phyloP scores from a whole-genome alignment of 2,797 vertebrate species.

The Acanthis flammea region DNA sequence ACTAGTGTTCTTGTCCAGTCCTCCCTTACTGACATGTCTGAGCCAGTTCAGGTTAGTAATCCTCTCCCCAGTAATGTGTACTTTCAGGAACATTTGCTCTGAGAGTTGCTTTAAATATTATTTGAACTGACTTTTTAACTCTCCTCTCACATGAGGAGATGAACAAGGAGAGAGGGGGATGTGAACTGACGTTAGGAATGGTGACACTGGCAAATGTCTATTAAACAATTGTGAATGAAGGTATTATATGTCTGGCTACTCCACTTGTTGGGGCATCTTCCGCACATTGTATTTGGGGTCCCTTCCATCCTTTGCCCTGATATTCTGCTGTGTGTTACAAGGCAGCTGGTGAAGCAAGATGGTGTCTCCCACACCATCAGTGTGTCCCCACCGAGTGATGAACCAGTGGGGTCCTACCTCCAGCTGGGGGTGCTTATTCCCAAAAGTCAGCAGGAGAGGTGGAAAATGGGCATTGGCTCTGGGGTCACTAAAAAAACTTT shows the following conservation, averaged over 20 bases:
- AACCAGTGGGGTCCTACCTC: neutral
- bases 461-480: neutral
- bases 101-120: neutral
- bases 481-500: neutral
- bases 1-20: neutral
- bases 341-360: neutral
- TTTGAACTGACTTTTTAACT: neutral
- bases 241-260: neutral
- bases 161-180: neutral
- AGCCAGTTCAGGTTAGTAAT: neutral
- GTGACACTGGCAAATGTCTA: neutral
- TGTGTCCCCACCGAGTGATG: neutral
- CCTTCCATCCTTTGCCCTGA: neutral
- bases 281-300: rapidly evolving
- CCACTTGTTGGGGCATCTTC: neutral
- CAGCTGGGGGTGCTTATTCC: neutral
- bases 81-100: neutral
- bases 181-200: neutral
- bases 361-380: neutral
- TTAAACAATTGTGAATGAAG: neutral
- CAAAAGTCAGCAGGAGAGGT: neutral
- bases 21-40: rapidly evolving
- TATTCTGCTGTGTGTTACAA: neutral
- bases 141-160: neutral
- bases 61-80: neutral